phyloP scores from a whole-genome alignment of 2,797 vertebrate genomes.

The Neopelma chrysocephalum region DNA sequence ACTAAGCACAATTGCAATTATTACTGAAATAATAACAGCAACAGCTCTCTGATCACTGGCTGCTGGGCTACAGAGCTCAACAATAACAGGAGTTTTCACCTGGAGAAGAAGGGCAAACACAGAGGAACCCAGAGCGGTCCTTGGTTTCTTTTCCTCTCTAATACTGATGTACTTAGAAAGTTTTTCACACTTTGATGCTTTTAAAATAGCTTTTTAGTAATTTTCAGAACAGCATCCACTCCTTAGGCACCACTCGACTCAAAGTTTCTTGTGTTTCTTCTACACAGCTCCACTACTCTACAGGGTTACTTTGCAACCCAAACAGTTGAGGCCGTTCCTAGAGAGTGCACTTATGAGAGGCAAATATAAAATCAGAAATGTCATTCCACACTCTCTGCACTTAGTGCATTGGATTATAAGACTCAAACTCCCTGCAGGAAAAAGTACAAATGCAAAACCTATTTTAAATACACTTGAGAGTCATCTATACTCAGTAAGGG shows the following conservation, averaged over 20 bases:
- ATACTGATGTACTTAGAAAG: background rate
- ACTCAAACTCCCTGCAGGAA: background rate
- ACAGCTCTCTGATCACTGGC: background rate
- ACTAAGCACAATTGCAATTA: background rate
- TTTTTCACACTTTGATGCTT: background rate
- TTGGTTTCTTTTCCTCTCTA: background rate
- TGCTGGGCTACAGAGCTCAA: background rate
- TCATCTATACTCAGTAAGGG: background rate
- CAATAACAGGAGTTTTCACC: background rate
- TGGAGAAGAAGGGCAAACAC: background rate
- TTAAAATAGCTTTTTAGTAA: background rate
- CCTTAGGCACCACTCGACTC: background rate
- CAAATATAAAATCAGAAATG: background rate
- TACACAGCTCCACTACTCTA: background rate
- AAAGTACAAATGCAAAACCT: background rate
- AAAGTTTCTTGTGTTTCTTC: background rate
- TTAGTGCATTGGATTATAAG: rapidly evolving
- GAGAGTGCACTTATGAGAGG: background rate
- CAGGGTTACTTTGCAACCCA: background rate
- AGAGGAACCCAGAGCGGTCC: rapidly evolving
- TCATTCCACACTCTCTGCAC: rapidly evolving
- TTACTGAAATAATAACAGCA: background rate
- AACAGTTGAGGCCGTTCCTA: background rate
- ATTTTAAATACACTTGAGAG: background rate
- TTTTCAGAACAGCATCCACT: background rate